Conservation (phyloP, 1,140 invertebrate species). For the Artemia franciscana region DNA sequence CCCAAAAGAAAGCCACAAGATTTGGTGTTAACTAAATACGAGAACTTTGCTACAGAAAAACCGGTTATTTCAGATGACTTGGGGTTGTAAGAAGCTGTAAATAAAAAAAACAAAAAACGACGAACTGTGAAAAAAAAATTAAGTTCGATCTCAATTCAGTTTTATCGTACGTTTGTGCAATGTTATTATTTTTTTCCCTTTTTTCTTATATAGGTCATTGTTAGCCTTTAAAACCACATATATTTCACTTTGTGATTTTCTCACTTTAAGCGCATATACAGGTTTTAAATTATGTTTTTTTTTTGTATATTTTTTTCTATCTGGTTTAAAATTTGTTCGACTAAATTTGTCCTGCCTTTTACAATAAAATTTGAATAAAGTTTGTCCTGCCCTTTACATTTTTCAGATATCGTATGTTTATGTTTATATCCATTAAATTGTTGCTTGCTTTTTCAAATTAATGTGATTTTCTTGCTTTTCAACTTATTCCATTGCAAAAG, state of each 20-base stretch:
- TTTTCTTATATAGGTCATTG: not conserved
- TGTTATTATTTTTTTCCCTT: not conserved
- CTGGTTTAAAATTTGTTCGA: not conserved
- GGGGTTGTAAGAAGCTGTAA: too few relatives aligned
- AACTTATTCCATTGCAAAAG: too few relatives aligned
- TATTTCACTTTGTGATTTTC: conserved; percentile 7
- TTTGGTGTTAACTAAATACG: not conserved
- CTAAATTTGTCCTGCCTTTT: too few relatives aligned
- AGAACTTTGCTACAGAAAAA: not conserved
- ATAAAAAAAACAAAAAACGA: too few relatives aligned
- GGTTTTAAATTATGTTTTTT: not conserved
- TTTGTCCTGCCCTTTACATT: not conserved
- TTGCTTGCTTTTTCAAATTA: not conserved
- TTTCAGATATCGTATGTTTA: not conserved
- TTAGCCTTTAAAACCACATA: not conserved
- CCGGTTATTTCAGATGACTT: too few relatives aligned
- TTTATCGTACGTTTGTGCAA: not conserved
- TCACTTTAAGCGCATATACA: not conserved
- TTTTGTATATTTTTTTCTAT: not conserved
- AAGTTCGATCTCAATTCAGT: not conserved
- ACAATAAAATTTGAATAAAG: too few relatives aligned
- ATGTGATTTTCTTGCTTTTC: not conserved
- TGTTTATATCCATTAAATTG: not conserved
- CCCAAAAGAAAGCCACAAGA: not conserved
- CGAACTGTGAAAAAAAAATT: conserved; percentile 1